A percentile compares a stretch with the other conserved stretches of the same genome.
Evolutionary conservation across 2,888 invertebrate species (phyloP).

Genomic region (Hypercompe scribonia): DNA sequence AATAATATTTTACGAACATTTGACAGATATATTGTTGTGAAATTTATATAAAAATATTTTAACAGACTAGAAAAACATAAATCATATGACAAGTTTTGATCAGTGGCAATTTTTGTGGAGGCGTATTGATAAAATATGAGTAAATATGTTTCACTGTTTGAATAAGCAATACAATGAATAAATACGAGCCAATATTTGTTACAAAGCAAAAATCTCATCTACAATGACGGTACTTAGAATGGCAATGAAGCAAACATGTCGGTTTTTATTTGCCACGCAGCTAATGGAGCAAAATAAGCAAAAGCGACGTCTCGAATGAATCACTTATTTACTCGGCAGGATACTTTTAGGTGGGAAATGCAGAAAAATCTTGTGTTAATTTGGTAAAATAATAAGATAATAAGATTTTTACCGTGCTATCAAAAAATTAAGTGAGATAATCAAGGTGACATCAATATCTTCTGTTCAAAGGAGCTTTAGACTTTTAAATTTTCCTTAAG

Average conservation of each 20-base stretch:
- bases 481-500: neutral
- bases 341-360: neutral
- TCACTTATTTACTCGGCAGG: conserved; percentile 26
- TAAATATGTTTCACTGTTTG: conserved; percentile 33
- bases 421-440: neutral
- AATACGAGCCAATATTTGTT: conserved; percentile 52
- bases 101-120: conserved; percentile 34
- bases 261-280: conserved; percentile 59
- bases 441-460: no score
- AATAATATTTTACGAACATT: conserved; percentile 22
- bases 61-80: conserved; percentile 37
- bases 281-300: conserved; percentile 53
- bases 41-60: conserved; percentile 38
- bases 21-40: conserved; percentile 24
- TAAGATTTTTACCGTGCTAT: neutral
- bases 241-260: conserved; percentile 58
- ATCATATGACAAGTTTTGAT: conserved; percentile 42
- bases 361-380: neutral
- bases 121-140: conserved; percentile 41
- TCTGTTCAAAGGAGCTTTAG: neutral
- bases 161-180: conserved; percentile 49
- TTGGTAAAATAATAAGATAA: neutral
- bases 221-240: conserved; percentile 42
- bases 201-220: conserved; percentile 13
- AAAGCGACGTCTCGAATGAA: conserved; percentile 32